Evolutionary conservation across 1,140 invertebrate species (phyloP), one percentile per base, ranked within the genome.

Genomic region (Phenacoccus solenopsis): DNA sequence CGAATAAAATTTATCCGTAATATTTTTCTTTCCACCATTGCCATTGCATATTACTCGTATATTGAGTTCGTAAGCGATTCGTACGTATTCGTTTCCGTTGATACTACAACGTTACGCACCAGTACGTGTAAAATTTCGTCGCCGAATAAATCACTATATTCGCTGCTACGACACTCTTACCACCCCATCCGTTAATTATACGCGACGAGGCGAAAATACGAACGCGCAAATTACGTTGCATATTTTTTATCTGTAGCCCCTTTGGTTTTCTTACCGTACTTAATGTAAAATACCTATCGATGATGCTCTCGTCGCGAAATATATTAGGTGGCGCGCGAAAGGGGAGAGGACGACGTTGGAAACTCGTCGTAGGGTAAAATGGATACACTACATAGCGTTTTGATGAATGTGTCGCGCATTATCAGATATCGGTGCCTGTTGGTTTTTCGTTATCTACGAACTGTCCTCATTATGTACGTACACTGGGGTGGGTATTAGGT

Each of bases 351-450:
- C 25, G 59, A 64, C 38, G 38, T 49, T 49, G 4, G 59, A 64
- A 64, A 64, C 22, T 64, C 59, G 59, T 64, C 20, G 59, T 64
- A 64, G 59, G 59, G 59, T 64, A 64, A 27, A 25, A 64, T 64
- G 21, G 25, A 64, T 25, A 64, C 32, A n/a, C 32, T 38, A n/a
- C 22, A 27, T 24, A 24, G 25, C 59, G 59, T 64, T 64, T 64
- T 64, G 59, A 64, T 64, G 59, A 64, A 64, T 64, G 59, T 64
- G 22, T 64, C 59, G 59, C 22, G 21, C 59, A 27, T 64, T 64
- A 64, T 64, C 59, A 25, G 59, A 64, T 64, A 64, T 64, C 25
- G 59, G 25, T 64, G 59, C 59, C 59, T 64, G 59, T 64, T 64
- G 59, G 59, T 64, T 64, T 64, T 64, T 64, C 22, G 59, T 64